phyloP scores from a whole-genome alignment of 2,888 invertebrate genomes.

The Ophioninae sp. region DNA sequence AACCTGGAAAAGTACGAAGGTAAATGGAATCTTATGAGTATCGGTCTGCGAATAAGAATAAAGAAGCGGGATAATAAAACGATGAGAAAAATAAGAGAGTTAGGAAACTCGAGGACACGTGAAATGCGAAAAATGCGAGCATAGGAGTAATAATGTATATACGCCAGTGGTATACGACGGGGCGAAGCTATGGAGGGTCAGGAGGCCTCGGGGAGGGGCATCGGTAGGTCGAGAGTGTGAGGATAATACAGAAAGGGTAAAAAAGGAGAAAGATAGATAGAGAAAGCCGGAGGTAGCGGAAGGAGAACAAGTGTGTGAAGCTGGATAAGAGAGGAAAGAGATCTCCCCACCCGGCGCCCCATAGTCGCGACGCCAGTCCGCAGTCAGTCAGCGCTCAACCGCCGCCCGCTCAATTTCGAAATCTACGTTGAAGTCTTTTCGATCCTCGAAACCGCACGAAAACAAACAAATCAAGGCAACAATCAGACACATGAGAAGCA shows the following conservation, averaged over 20 bases:
- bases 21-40: neutral
- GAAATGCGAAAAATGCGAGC: conserved; percentile 43
- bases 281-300: conserved; percentile 44
- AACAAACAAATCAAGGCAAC: neutral
- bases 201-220: neutral
- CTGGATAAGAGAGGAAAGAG: conserved; percentile 69
- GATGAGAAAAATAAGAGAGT: conserved; percentile 10
- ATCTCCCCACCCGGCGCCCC: conserved; percentile 74
- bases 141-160: conserved; percentile 39
- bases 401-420: conserved; percentile 79
- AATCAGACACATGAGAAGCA: neutral
- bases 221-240: conserved; percentile 24
- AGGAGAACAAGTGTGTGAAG: conserved; percentile 62
- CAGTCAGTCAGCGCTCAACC: conserved; percentile 81
- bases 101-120: conserved; percentile 25
- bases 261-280: conserved; percentile 61
- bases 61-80: conserved; percentile 12
- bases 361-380: conserved; percentile 79
- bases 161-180: conserved; percentile 15
- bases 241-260: conserved; percentile 30
- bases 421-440: conserved; percentile 63
- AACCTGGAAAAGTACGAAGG: neutral
- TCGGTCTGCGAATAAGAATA: neutral
- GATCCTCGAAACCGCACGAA: conserved; percentile 17
- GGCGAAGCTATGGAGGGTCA: conserved; percentile 48